Base-by-base conservation (phyloP, 2,797 vertebrate genomes). In the Pelodytes ibericus region DNA sequence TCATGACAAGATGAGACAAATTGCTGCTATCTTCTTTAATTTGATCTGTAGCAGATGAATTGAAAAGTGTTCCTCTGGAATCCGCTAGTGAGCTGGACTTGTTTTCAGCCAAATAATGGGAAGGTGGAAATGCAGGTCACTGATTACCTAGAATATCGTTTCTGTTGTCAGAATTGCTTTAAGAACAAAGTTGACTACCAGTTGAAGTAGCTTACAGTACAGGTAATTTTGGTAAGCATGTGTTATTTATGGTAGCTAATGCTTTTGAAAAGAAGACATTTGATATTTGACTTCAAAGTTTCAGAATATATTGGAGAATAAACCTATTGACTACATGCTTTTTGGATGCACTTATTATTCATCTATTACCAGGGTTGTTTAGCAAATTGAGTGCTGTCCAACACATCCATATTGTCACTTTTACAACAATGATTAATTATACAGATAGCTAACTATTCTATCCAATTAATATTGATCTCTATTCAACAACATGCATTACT, bases 181-280 rank as follows among this genome's bases (percentile, higher is more conserved):
- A 81, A 85, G 87, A 88, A 47, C 81, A 75, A 66, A 88, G 82
- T 77, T 63, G 81, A 85, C 72, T 82, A 75, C 79, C 84, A 80
- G 83, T 91, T 86, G 36, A 15, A n/a, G 85, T 41, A 89, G 89
- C 81, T 44, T 44, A 44, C 41, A 44, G 83, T 77, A 85, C 80
- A 75, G 84, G 88, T 89, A 90, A 92, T 93, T 91, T 90, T 88
- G 84, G 88, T 90, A 92, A 93, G 85, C 90, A 89, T 88, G 90
- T 83, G 86, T 88, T 90, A 84, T 81, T 87, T 79, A 75, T 82
- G 82, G 77, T 66, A 80, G 77, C 60, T 88, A 85, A 90, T 87
- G 86, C 87, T 82, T 24, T 83, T 70, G 74, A 67, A 67, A 51
- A 81, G 75, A 86, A 84, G 83, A 63, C 74, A 7, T 33, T 0